Evolutionary conservation across 1,140 invertebrate species (phyloP).

Genomic region (Papilio polyxenes): DNA sequence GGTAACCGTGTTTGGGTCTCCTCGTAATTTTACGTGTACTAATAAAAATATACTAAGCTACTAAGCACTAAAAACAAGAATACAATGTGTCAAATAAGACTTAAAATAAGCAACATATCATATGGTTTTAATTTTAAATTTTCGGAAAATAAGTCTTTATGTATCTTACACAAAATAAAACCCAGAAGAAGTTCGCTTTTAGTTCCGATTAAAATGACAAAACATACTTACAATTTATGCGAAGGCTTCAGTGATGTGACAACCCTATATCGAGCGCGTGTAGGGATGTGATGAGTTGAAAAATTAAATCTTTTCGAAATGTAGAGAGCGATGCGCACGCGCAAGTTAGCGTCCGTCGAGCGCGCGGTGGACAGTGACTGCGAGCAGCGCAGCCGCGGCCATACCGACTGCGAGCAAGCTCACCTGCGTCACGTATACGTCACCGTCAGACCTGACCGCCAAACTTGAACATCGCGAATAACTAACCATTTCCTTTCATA

Average conservation of each 20-base stretch:
- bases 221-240: slow-evolving; percentile 21
- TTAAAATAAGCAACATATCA: no score
- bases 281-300: not conserved
- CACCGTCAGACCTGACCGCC: slow-evolving; percentile 38
- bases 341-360: slow-evolving; percentile 54
- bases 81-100: no score
- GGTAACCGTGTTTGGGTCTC: no score
- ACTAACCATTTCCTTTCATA: not conserved
- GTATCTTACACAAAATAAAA: not conserved
- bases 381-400: slow-evolving; percentile 46
- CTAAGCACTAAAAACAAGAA: no score
- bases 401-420: slow-evolving; percentile 38
- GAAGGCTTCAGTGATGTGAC: not conserved
- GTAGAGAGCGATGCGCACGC: slow-evolving; percentile 51
- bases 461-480: not conserved
- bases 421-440: slow-evolving; percentile 44
- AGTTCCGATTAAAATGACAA: not conserved
- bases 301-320: slow-evolving; percentile 47
- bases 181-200: not conserved
- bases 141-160: no score
- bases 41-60: no score
- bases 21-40: no score
- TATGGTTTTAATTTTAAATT: no score
- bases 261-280: slow-evolving; percentile 9
- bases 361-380: slow-evolving; percentile 57